Evolutionary conservation across 2,797 vertebrate species (phyloP).

Genomic region (Gallinago stenura): DNA sequence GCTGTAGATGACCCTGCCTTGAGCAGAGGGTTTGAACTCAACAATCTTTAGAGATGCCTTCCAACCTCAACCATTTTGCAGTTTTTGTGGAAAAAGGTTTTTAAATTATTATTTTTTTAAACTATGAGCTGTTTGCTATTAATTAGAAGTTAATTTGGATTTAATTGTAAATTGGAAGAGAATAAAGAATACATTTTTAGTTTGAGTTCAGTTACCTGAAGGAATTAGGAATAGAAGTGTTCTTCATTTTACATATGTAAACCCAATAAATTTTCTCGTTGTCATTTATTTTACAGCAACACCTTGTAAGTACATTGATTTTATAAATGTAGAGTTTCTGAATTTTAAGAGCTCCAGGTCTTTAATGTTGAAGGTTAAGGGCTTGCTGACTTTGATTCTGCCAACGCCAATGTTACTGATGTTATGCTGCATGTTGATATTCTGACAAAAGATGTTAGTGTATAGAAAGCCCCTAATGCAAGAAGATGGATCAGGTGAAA

Average conservation of each 20-base stretch:
- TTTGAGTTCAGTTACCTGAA: background rate
- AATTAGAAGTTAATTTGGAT: background rate
- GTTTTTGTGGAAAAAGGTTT: background rate
- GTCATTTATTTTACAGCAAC: background rate
- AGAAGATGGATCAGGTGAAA: background rate
- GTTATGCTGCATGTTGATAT: too few relatives aligned
- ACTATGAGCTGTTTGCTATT: background rate
- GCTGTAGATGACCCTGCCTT: background rate
- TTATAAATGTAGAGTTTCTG: background rate
- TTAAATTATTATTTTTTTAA: background rate
- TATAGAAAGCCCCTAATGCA: background rate
- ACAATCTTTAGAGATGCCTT: background rate
- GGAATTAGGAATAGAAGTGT: background rate
- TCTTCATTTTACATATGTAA: background rate
- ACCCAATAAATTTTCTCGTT: background rate
- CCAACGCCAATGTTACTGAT: background rate
- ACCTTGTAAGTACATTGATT: background rate
- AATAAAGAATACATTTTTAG: background rate
- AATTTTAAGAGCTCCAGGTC: background rate
- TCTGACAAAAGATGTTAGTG: background rate
- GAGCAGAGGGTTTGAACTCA: background rate
- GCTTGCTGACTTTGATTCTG: background rate
- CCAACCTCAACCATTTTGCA: background rate
- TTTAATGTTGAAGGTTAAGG: background rate
- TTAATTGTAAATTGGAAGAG: background rate